Conservation (phyloP, 2,888 invertebrate species). For the Volucella inanis region DNA sequence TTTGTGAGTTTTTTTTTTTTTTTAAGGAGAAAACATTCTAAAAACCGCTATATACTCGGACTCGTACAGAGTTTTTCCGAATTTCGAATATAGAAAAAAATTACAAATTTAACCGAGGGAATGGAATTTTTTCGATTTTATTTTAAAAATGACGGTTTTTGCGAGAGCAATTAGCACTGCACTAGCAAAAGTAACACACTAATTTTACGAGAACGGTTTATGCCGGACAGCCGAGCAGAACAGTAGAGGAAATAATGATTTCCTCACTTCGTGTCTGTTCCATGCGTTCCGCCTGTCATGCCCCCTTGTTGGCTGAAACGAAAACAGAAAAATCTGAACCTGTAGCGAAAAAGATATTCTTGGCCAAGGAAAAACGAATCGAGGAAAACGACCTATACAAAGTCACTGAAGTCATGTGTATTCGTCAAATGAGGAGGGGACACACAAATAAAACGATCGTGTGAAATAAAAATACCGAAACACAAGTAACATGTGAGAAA, state of each 20-base stretch:
- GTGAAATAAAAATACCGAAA: not conserved
- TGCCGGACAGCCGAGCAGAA: constrained; percentile 30
- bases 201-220: constrained; percentile 46
- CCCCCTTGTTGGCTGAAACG: not conserved
- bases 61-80: not conserved
- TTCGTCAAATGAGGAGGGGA: not conserved
- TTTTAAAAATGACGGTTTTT: constrained; percentile 30
- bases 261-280: constrained; percentile 30
- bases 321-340: not conserved
- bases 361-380: constrained; percentile 67
- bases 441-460: constrained; percentile 41
- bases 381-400: constrained; percentile 39
- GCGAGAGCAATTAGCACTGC: constrained; percentile 73
- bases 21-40: not conserved
- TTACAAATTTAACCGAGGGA: constrained; percentile 11
- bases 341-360: constrained; percentile 66
- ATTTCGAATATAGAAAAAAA: not conserved
- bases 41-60: not conserved
- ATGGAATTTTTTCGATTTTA: constrained; percentile 23
- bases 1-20: not conserved
- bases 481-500: constrained; percentile 1
- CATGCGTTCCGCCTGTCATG: constrained; percentile 8
- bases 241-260: constrained; percentile 48
- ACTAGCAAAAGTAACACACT: constrained; percentile 71
- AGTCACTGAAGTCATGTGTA: constrained; percentile 1